Conservation (phyloP, 2,797 vertebrate genomes). For the Leptodactylus fallax region DNA sequence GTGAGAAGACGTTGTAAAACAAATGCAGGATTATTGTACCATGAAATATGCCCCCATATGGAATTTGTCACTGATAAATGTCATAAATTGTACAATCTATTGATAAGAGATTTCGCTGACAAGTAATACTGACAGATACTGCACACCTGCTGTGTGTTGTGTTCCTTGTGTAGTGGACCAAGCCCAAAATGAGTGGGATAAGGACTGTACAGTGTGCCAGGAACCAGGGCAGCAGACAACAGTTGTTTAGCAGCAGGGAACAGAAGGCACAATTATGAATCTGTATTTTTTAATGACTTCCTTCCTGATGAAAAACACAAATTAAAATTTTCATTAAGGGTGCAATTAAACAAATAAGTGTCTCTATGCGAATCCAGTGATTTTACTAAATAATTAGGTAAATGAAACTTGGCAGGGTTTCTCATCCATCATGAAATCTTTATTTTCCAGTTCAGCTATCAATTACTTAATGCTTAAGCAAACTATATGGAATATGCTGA, state of each 20-base stretch:
- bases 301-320: slow-evolving; percentile 27
- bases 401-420: slow-evolving; percentile 10
- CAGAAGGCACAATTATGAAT: slow-evolving; percentile 45
- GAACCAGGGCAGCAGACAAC: slow-evolving; percentile 38
- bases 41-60: not conserved
- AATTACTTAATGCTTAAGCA: not conserved
- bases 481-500: not conserved
- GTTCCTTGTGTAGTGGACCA: not conserved
- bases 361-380: slow-evolving; percentile 35
- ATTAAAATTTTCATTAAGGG: slow-evolving; percentile 42
- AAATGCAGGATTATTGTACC: not conserved
- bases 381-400: slow-evolving; percentile 25
- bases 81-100: not conserved
- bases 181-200: slow-evolving; percentile 19
- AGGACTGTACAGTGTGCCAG: slow-evolving; percentile 12
- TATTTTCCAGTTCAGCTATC: not conserved
- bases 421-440: slow-evolving; percentile 3
- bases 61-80: not conserved
- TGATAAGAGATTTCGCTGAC: not conserved
- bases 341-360: slow-evolving; percentile 46
- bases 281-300: slow-evolving; percentile 19
- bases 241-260: slow-evolving; percentile 38
- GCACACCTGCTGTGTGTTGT: slow-evolving; percentile 22
- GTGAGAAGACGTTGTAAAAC: not conserved
- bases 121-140: not conserved